phyloP scores from a whole-genome alignment of 2,113 vertebrate species.

The Phyllopteryx taeniolatus region DNA sequence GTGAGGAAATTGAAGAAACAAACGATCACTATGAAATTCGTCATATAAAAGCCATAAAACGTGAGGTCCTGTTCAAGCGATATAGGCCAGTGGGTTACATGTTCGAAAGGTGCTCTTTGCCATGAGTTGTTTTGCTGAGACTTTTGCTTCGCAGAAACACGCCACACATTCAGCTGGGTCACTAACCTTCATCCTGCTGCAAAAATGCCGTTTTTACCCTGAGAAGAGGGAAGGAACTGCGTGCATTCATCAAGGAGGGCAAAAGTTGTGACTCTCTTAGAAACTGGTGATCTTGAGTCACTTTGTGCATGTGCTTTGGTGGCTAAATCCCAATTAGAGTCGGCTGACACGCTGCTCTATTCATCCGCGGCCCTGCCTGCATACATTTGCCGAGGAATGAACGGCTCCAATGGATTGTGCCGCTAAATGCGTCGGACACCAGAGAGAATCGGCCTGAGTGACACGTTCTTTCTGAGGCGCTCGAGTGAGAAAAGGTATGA shows the following conservation, averaged over 20 bases:
- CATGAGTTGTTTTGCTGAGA: conserved; percentile 44
- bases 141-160: conserved; percentile 36
- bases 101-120: conserved; percentile 58
- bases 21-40: background rate
- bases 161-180: conserved; percentile 46
- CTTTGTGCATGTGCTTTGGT: conserved; percentile 94
- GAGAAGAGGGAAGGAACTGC: conserved; percentile 17
- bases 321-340: conserved; percentile 99
- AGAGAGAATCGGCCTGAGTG: conserved; percentile 97
- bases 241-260: conserved; percentile 72
- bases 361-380: conserved; percentile 86
- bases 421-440: conserved; percentile 94
- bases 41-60: conserved; percentile 20
- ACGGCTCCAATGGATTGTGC: conserved; percentile 89
- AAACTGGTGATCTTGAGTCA: conserved; percentile 93
- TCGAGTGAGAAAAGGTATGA: conserved; percentile 93
- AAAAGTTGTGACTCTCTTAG: conserved; percentile 86
- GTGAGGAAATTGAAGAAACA: background rate
- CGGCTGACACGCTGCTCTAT: conserved; percentile 98
- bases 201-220: conserved; percentile 35
- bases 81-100: conserved; percentile 36
- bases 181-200: conserved; percentile 49
- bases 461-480: conserved; percentile 84
- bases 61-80: conserved; percentile 6
- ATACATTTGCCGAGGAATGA: conserved; percentile 99